Evolutionary conservation across 2,797 vertebrate genomes (phyloP).

Genomic region (Lepidocolaptes lacrymiger): DNA sequence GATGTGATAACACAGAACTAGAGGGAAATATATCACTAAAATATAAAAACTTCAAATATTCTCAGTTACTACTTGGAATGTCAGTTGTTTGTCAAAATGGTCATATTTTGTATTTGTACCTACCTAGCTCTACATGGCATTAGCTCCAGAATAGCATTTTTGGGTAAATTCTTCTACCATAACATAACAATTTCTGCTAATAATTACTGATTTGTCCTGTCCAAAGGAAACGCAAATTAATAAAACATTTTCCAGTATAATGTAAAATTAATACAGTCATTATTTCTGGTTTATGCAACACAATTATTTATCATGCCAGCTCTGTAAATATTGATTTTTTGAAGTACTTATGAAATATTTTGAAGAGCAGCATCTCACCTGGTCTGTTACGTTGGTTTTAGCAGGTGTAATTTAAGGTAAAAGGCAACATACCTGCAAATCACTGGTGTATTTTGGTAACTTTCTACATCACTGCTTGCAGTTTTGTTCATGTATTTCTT

Average conservation of each 20-base stretch:
- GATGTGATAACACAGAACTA: not conserved
- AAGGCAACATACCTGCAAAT: not conserved
- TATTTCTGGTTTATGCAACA: not conserved
- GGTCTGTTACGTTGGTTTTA: not conserved
- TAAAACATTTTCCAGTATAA: not conserved
- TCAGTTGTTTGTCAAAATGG: not conserved
- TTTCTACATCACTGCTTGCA: not conserved
- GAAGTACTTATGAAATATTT: not conserved
- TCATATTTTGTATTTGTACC: not conserved
- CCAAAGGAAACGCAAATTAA: not conserved
- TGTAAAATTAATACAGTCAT: not conserved
- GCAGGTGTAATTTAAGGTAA: not conserved
- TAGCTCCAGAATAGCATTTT: not conserved
- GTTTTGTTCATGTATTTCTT: not conserved
- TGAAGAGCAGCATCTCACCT: not conserved
- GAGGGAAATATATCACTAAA: not conserved
- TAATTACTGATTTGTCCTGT: not conserved
- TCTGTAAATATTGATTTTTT: not conserved
- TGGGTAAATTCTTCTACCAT: not conserved
- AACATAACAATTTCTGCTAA: not conserved
- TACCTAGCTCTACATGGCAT: fast-evolving
- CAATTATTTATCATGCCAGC: not conserved
- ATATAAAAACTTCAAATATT: not conserved
- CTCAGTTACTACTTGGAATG: not conserved
- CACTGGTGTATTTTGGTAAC: not conserved